Evolutionary conservation across 1,140 invertebrate species (phyloP), one percentile per base, ranked within the genome.

Genomic region (Dreissena rostriformis): DNA sequence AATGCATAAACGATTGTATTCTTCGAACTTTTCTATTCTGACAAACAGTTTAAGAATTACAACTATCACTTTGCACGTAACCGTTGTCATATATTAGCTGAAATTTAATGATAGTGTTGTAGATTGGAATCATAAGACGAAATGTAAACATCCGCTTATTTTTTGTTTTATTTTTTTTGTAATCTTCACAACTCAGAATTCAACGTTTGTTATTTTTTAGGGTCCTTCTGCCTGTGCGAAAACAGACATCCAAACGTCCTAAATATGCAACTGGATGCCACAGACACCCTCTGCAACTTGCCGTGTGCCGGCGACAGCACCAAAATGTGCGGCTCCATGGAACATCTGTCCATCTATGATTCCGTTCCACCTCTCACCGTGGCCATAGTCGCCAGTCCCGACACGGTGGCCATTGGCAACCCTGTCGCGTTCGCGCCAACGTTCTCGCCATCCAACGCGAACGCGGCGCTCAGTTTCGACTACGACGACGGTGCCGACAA

Each of bases 161-260:
- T 12, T 57, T 57, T 57, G 53, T 12, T 14, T 14, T 12, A 57
- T 57, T 57, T 19, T 14, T 14, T 57, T 12, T 19, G 12, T 57
- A 57, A 57, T 57, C 17, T 11, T 61, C 22, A 24, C 57, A 2
- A 6, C 57, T n/a, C 22, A 6, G 17, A 61, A 61, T 24, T 57
- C 53, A 14, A 14, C 22, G 24, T 11, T 68, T 68, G 49, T 66
- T 66, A 49, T 22, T 1, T 39, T 52, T 8, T 49, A 79, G 77
- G 77, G n/a, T 12, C 15, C 11, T 79, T 79, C 28, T 79, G 77
- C 55, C 39, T 53, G 17, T 79, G 77, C 28, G 22, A 53, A 19
- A 39, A 79, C 22, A 55, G 15, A 6, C 24, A n/a, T 24, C 77
- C 77, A 8, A 12, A 8, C 26, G 52, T 26, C 5, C 14, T 53